These are phyloP conservation scores for Megastigmus dorsalis DNA, from an alignment of 2,888 invertebrate species.

Conservation along the genomic window DNA sequence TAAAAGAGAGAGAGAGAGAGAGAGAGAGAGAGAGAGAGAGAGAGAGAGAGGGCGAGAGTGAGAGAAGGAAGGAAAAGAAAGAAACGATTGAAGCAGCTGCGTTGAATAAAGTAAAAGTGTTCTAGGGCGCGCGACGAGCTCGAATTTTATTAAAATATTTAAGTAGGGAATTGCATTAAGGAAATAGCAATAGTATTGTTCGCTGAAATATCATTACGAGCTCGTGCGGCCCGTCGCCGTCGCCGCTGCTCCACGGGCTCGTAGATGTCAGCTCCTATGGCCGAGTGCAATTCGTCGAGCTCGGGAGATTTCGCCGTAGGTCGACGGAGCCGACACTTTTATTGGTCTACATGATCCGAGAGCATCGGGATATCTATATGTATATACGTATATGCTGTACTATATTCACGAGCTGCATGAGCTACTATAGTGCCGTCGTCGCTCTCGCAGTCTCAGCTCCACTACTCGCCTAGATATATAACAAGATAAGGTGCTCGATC, in stretches of 20 bases:
- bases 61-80: no score
- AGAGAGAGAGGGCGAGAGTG: no score
- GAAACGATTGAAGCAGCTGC: neutral
- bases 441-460: no score
- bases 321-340: conserved; percentile 1
- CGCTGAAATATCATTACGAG: conserved; percentile 64
- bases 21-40: no score
- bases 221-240: no score
- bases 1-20: no score
- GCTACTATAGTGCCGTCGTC: neutral
- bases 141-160: conserved; percentile 69
- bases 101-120: conserved; percentile 60
- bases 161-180: conserved; percentile 68
- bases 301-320: neutral
- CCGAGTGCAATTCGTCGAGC: no score
- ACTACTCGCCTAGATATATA: no score
- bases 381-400: neutral
- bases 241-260: no score
- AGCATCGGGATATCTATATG: neutral
- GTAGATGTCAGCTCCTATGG: no score
- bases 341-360: neutral
- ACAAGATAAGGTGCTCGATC: no score
- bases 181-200: conserved; percentile 67
- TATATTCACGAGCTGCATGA: neutral
- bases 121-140: conserved; percentile 49